Percentiles rank a stretch among this genome's conserved stretches.
Conservation (phyloP, 2,113 vertebrate genomes). For the Hippocampus comes region DNA sequence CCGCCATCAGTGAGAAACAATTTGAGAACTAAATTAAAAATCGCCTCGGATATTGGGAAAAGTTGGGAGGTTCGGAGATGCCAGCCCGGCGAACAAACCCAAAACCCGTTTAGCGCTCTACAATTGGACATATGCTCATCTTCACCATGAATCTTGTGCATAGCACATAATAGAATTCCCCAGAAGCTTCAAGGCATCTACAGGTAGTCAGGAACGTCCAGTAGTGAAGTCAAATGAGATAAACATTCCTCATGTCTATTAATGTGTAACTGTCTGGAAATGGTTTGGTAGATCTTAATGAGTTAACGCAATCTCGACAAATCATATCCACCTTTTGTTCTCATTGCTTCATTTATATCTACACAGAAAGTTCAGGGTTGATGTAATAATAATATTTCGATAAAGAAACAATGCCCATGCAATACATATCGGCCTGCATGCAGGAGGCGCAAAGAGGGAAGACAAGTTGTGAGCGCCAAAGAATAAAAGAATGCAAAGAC, state of each 20-base stretch:
- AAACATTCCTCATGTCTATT: no score
- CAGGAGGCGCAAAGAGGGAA: no score
- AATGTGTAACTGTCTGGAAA: no score
- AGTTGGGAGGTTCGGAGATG: background rate
- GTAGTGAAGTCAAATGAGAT: background rate
- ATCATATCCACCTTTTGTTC: background rate
- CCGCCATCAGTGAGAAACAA: background rate
- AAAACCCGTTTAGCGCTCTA: background rate
- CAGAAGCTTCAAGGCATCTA: background rate
- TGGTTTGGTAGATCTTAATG: no score
- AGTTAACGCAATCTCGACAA: no score
- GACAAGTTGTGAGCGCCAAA: no score
- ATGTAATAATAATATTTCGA: no score
- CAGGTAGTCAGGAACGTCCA: no score
- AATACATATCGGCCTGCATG: no score
- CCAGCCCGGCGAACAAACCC: background rate
- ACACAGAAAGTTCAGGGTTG: no score
- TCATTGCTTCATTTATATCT: background rate
- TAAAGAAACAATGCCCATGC: no score
- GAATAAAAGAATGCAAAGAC: no score
- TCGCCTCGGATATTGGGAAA: background rate
- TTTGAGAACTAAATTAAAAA: background rate
- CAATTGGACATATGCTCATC: background rate
- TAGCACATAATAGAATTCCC: background rate
- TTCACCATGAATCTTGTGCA: background rate